phyloP scores from a whole-genome alignment of 2,888 invertebrate genomes.

The Lobophora halterata region DNA sequence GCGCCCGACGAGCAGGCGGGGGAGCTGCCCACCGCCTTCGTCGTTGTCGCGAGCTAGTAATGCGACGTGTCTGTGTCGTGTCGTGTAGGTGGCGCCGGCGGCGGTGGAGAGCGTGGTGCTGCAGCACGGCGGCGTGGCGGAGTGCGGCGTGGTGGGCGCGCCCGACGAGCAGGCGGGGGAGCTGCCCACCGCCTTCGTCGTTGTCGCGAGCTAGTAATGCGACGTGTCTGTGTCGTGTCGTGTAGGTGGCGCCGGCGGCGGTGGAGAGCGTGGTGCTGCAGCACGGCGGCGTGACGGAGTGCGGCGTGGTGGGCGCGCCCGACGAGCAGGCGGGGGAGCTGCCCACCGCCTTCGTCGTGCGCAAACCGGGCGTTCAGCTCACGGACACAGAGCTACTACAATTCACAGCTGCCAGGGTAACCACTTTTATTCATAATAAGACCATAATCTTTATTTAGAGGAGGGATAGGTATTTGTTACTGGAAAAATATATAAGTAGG shows the following conservation, averaged over 20 bases:
- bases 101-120: too few relatives aligned
- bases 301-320: slow-evolving; percentile 88
- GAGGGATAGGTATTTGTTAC: too few relatives aligned
- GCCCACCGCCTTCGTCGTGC: slow-evolving; percentile 87
- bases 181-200: slow-evolving; percentile 88
- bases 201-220: too few relatives aligned
- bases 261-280: slow-evolving; percentile 88
- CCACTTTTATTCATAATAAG: neutral
- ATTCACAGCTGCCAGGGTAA: slow-evolving; percentile 78
- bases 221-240: neutral
- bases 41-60: too few relatives aligned
- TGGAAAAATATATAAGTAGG: too few relatives aligned
- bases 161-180: too few relatives aligned
- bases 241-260: slow-evolving; percentile 88
- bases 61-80: too few relatives aligned
- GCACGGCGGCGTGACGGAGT: slow-evolving; percentile 86
- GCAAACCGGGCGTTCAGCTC: slow-evolving; percentile 71
- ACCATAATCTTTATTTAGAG: too few relatives aligned
- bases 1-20: too few relatives aligned
- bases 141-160: slow-evolving; percentile 89
- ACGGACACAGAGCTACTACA: slow-evolving; percentile 79
- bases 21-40: too few relatives aligned
- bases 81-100: too few relatives aligned
- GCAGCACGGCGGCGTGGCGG: too few relatives aligned
- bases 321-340: slow-evolving; percentile 86